phyloP scores from a whole-genome alignment of 2,113 vertebrate species.

The Antechinus stuartii region DNA sequence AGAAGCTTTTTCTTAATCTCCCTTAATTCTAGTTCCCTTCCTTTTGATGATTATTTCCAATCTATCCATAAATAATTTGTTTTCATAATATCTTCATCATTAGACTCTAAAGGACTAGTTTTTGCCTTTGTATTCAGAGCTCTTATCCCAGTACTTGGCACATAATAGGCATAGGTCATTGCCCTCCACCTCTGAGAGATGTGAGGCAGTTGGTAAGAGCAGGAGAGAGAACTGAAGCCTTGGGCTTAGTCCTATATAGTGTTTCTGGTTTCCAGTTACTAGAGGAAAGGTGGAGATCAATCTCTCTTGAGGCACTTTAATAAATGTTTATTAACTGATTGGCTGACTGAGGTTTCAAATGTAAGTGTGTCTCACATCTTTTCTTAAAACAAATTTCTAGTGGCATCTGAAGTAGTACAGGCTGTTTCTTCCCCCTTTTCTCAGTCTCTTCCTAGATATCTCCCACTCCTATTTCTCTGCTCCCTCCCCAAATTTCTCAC shows the following conservation, averaged over 20 bases:
- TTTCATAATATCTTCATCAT: not conserved
- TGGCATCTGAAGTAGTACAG: not conserved
- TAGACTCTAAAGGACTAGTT: not conserved
- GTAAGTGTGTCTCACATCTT: not conserved
- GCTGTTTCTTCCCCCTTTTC: not conserved
- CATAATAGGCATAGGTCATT: not conserved
- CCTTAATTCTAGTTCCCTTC: not conserved
- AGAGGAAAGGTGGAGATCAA: not conserved
- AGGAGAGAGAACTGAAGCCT: not conserved
- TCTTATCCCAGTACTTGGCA: not conserved
- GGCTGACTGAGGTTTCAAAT: not conserved
- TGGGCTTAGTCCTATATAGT: not conserved
- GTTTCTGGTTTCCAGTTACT: not conserved
- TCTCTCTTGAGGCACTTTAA: not conserved
- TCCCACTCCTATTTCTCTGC: not conserved
- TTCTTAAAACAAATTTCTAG: not conserved
- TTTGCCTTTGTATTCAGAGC: too few species aligned
- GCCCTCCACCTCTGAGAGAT: not conserved
- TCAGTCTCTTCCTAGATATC: not conserved
- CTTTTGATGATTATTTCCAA: not conserved
- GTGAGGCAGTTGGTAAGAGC: not conserved
- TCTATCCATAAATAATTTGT: not conserved
- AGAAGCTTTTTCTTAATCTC: not conserved
- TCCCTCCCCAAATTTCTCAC: not conserved
- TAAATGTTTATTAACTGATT: not conserved